Evolutionary conservation across 2,113 vertebrate genomes (phyloP).

Genomic region (Brachypteracias leptosomus): DNA sequence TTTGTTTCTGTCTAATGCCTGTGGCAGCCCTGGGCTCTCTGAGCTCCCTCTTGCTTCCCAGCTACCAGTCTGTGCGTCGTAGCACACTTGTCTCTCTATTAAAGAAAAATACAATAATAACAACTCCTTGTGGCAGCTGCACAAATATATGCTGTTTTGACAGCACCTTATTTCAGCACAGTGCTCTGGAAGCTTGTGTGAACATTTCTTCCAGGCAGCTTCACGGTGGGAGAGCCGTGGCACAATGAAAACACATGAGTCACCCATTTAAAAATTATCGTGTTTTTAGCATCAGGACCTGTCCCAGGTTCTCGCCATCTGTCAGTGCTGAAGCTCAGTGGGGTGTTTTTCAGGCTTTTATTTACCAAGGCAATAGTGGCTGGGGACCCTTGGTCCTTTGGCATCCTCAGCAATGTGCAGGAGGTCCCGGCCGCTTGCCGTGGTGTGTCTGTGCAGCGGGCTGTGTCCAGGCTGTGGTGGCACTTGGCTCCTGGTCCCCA

Average conservation of each 20-base stretch:
- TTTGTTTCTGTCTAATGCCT: neutral
- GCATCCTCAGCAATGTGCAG: too few relatives aligned
- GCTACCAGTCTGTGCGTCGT: neutral
- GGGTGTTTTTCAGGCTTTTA: neutral
- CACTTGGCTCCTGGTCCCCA: neutral
- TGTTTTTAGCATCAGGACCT: neutral
- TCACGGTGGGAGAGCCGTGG: neutral
- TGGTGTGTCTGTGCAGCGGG: fast-evolving
- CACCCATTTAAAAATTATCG: neutral
- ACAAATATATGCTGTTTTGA: conserved; percentile 15
- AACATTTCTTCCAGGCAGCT: neutral
- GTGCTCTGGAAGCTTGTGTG: neutral
- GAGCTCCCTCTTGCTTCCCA: neutral
- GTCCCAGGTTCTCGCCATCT: neutral
- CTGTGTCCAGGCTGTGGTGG: neutral
- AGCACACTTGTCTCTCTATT: neutral
- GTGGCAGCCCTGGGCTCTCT: neutral
- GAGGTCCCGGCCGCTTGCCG: fast-evolving
- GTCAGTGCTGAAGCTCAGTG: neutral
- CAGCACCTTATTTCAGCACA: conserved; percentile 14
- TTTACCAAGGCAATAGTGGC: neutral
- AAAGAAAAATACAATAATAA: neutral
- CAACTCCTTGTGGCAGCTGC: conserved; percentile 4
- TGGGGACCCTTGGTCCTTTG: neutral
- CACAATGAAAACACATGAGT: neutral